A percentile compares a stretch with the other conserved stretches of the same genome.
Conservation (phyloP, 92 coral and sea anemone genomes). For the Palythoa caribaeorum region DNA sequence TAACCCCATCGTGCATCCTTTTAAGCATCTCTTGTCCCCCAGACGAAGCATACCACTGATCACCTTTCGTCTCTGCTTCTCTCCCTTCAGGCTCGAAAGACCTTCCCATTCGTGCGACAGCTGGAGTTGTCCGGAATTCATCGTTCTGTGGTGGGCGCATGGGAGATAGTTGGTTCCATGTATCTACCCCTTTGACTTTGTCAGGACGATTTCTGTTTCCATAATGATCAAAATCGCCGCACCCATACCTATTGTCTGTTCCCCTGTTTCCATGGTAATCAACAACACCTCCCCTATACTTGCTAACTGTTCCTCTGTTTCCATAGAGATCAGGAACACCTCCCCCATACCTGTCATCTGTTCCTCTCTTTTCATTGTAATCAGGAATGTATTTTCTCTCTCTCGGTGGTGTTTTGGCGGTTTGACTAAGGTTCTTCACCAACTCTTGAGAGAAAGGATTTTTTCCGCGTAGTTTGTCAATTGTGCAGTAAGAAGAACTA, state of each 20-base stretch:
- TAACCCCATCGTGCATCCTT: slow-evolving; percentile 33
- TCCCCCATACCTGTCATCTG: not conserved
- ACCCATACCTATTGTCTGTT: not conserved
- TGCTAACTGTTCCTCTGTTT: not conserved
- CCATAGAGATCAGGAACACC: not conserved
- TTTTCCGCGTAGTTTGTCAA: not conserved
- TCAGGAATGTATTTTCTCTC: not conserved
- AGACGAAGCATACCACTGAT: slow-evolving; percentile 57
- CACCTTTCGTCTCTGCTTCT: not conserved
- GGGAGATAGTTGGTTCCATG: not conserved
- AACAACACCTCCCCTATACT: too few relatives aligned
- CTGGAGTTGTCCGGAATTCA: not conserved
- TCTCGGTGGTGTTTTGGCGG: not conserved
- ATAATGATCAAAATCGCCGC: not conserved
- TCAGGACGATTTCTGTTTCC: too few relatives aligned
- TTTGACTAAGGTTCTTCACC: not conserved
- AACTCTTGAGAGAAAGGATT: slow-evolving; percentile 20
- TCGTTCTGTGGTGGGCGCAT: not conserved
- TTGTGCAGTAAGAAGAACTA: not conserved
- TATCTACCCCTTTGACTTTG: not conserved
- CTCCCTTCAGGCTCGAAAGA: not conserved
- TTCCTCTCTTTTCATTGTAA: not conserved
- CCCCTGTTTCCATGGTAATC: slow-evolving; percentile 2
- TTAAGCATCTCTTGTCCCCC: slow-evolving; percentile 44
- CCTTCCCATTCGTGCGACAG: not conserved